These are phyloP conservation scores for Polypedilum vanderplanki DNA, from an alignment of 1,140 invertebrate species.

Conservation along the genomic window DNA sequence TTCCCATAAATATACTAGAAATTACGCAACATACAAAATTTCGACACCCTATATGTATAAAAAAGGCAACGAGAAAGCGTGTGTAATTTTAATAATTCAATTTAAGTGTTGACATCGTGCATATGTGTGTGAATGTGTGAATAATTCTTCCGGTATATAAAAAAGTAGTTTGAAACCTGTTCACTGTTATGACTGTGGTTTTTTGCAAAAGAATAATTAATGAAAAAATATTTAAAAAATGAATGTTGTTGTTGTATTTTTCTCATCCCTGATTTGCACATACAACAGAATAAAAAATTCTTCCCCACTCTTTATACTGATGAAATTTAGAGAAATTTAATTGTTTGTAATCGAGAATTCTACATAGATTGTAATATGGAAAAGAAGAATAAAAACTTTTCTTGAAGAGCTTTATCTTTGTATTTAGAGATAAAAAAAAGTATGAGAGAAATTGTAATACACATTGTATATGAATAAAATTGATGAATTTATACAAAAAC, in stretches of 20 bases:
- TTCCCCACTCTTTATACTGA: not conserved
- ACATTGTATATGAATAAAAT: not conserved
- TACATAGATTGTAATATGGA: not conserved
- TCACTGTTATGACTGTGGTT: constrained; percentile 5
- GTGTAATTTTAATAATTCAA: too few relatives aligned
- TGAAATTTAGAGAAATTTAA: not conserved
- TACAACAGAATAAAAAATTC: not conserved
- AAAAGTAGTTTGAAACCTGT: not conserved
- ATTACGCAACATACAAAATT: too few relatives aligned
- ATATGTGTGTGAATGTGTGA: too few relatives aligned
- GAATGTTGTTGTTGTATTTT: too few relatives aligned
- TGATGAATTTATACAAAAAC: constrained; percentile 19
- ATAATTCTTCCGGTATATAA: not conserved
- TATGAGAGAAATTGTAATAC: not conserved
- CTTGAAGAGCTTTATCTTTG: constrained; percentile 8
- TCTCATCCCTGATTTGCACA: too few relatives aligned
- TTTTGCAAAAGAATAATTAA: not conserved
- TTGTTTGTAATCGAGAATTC: not conserved
- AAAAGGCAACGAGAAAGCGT: too few relatives aligned
- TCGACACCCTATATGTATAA: too few relatives aligned
- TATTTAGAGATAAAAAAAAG: not conserved
- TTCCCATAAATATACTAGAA: too few relatives aligned
- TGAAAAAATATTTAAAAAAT: not conserved
- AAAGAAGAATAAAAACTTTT: not conserved
- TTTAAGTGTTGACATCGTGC: too few relatives aligned